These are phyloP conservation scores for Trichonephila clavata DNA, from an alignment of 1,140 invertebrate genomes.

Conservation along the genomic window DNA sequence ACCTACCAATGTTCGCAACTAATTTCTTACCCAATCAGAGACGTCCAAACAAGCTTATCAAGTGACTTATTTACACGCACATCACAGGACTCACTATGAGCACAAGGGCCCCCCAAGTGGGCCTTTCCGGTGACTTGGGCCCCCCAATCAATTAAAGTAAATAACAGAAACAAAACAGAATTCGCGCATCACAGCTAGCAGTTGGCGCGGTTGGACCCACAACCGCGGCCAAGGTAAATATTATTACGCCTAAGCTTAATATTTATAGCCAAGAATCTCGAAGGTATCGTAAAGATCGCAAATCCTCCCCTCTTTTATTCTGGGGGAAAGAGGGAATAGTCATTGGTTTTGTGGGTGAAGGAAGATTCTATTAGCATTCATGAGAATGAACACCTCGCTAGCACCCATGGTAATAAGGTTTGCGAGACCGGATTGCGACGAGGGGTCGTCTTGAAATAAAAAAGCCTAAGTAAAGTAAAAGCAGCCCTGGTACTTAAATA, in stretches of 20 bases:
- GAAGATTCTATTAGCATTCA: slow-evolving; percentile 75
- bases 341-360: slow-evolving; percentile 68
- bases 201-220: slow-evolving; percentile 60
- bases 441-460: slow-evolving; percentile 13
- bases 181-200: neutral
- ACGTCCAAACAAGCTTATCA: slow-evolving; percentile 58
- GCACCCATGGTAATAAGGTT: slow-evolving; percentile 73
- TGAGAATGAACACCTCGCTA: slow-evolving; percentile 62
- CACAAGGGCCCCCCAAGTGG: slow-evolving; percentile 19
- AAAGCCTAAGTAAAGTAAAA: neutral
- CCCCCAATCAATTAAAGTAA: slow-evolving; percentile 71
- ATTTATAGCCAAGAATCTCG: slow-evolving; percentile 66
- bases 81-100: neutral
- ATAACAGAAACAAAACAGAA: neutral
- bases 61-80: slow-evolving; percentile 72
- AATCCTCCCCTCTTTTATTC: neutral
- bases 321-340: slow-evolving; percentile 24
- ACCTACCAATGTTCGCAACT: slow-evolving; percentile 51
- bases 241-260: slow-evolving; percentile 71
- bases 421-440: slow-evolving; percentile 33
- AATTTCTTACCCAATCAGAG: slow-evolving; percentile 52
- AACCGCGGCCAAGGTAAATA: slow-evolving; percentile 52
- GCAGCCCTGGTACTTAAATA: neutral
- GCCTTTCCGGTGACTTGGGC: slow-evolving; percentile 65
- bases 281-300: slow-evolving; percentile 71